Conservation (phyloP, 2,888 invertebrate genomes). For the Melanostoma scalare region DNA sequence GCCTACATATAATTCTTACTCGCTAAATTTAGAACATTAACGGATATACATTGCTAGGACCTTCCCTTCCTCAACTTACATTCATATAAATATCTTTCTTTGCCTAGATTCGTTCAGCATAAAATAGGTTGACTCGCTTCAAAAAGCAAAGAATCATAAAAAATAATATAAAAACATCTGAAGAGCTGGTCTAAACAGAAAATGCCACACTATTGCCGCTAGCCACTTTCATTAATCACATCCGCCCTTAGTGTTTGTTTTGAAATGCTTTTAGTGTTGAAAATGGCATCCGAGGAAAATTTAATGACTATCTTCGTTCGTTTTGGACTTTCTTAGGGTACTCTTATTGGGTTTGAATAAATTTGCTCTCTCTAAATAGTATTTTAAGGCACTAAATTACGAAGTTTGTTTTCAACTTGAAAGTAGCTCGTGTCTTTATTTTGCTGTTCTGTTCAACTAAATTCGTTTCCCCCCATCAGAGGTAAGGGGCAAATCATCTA, state of each 20-base stretch:
- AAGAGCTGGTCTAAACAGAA: slow-evolving; percentile 7
- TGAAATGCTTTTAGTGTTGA: slow-evolving; percentile 34
- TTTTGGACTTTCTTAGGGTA: background rate
- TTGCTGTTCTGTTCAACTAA: background rate
- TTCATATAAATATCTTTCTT: slow-evolving; percentile 4
- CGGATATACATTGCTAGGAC: no score
- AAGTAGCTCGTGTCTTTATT: background rate
- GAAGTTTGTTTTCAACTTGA: background rate
- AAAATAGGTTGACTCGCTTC: slow-evolving; percentile 45
- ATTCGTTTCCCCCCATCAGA: background rate
- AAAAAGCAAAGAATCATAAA: slow-evolving; percentile 17
- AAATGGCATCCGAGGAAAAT: slow-evolving; percentile 54
- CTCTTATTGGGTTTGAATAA: background rate
- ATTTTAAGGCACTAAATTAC: background rate
- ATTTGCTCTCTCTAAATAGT: background rate
- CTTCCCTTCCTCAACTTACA: background rate
- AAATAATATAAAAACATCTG: slow-evolving; percentile 6
- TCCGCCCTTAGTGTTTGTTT: slow-evolving; percentile 55
- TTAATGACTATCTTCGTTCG: slow-evolving; percentile 59
- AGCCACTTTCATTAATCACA: slow-evolving; percentile 63
- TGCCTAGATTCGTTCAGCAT: slow-evolving; percentile 35
- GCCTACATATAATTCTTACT: no score
- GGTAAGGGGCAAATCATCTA: no score
- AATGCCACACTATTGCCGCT: slow-evolving; percentile 23
- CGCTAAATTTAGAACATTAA: no score